Conservation (phyloP, 2,888 invertebrate species). For the Conomelus anceps region DNA sequence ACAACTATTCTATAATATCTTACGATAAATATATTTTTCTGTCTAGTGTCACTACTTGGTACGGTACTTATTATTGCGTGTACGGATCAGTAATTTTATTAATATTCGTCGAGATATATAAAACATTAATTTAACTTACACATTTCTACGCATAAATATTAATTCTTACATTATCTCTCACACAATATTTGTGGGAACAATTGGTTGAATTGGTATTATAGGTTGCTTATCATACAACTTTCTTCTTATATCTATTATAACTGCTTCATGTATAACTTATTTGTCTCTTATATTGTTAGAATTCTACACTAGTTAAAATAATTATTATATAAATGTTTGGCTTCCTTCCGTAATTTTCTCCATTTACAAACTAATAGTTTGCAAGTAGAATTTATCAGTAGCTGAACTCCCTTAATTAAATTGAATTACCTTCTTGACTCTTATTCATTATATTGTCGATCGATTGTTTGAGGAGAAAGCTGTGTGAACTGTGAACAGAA, state of each 20-base stretch:
- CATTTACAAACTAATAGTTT: slow-evolving; percentile 21
- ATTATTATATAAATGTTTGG: slow-evolving; percentile 23
- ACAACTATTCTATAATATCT: slow-evolving; percentile 24
- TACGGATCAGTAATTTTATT: slow-evolving; percentile 23
- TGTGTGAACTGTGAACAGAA: not conserved
- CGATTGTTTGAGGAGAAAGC: not conserved
- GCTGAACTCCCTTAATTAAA: not conserved
- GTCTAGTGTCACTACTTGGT: slow-evolving; percentile 25
- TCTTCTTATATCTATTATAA: slow-evolving; percentile 3
- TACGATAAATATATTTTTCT: slow-evolving; percentile 23
- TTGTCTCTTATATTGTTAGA: slow-evolving; percentile 23
- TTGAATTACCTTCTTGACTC: not conserved
- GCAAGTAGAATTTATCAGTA: slow-evolving; percentile 1
- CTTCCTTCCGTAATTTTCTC: slow-evolving; percentile 24
- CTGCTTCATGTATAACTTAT: slow-evolving; percentile 14
- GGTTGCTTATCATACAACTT: slow-evolving; percentile 4
- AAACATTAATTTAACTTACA: slow-evolving; percentile 9
- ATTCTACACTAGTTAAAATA: slow-evolving; percentile 21
- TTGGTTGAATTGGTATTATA: slow-evolving; percentile 1
- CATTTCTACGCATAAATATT: not conserved
- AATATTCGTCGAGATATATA: slow-evolving; percentile 24
- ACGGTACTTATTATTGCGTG: slow-evolving; percentile 24
- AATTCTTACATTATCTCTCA: slow-evolving; percentile 14
- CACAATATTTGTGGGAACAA: slow-evolving; percentile 4
- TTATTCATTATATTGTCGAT: not conserved